Evolutionary conservation across 2,113 vertebrate species (phyloP).

Genomic region (Elgaria multicarinata): DNA sequence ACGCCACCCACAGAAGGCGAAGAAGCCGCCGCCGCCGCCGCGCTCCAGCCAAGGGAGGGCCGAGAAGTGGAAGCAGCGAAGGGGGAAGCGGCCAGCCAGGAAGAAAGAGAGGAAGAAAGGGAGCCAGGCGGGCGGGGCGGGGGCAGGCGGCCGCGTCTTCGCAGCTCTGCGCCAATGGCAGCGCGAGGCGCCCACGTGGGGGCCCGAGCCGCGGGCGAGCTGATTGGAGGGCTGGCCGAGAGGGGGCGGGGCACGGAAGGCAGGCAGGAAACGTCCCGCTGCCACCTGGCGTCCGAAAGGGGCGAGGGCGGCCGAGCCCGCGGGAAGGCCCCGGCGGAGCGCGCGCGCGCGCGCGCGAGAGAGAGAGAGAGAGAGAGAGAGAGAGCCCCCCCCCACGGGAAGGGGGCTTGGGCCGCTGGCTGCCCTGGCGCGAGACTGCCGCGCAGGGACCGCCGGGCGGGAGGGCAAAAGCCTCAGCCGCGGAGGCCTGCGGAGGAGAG

Average conservation of each 20-base stretch:
- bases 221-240: conserved; percentile 72
- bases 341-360: conserved; percentile 65
- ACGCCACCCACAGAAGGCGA: conserved; percentile 85
- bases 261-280: not conserved
- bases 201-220: not conserved
- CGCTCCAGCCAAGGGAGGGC: not conserved
- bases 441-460: too few species aligned
- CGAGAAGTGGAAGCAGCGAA: not conserved
- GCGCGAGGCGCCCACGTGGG: conserved; percentile 84
- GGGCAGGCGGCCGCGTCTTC: conserved; percentile 12
- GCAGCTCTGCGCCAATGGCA: conserved; percentile 71
- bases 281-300: not conserved
- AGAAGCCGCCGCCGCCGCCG: not conserved
- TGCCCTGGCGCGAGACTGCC: too few species aligned
- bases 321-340: too few species aligned
- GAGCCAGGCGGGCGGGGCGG: not conserved
- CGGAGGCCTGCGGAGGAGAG: too few species aligned
- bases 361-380: too few species aligned
- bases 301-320: not conserved
- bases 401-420: too few species aligned
- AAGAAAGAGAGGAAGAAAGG: too few species aligned
- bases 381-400: too few species aligned
- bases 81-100: not conserved
- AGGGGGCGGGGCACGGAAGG: not conserved
- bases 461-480: too few species aligned